phyloP scores from a whole-genome alignment of 2,888 invertebrate genomes.

The Cyrtodaria siliqua region DNA sequence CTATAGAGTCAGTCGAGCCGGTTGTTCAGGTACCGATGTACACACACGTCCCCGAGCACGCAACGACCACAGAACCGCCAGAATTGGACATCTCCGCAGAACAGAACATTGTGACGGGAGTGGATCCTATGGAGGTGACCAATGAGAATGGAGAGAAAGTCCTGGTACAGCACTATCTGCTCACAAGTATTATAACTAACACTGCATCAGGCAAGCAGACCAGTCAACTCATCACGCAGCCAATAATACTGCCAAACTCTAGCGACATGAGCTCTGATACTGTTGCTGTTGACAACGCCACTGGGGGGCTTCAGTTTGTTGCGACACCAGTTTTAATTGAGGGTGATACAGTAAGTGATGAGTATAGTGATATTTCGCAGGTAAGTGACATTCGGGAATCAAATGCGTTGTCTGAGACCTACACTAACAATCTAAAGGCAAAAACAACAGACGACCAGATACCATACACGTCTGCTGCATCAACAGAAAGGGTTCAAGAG shows the following conservation, averaged over 20 bases:
- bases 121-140: slow-evolving; percentile 2
- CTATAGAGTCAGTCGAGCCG: not conserved
- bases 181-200: slow-evolving; percentile 70
- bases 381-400: too few species aligned
- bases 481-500: too few species aligned
- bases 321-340: not conserved
- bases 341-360: not conserved
- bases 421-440: too few species aligned
- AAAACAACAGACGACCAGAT: too few species aligned
- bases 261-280: not conserved
- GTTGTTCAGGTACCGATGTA: slow-evolving; percentile 1
- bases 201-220: slow-evolving; percentile 65
- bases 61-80: not conserved
- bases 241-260: slow-evolving; percentile 42
- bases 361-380: not conserved
- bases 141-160: slow-evolving; percentile 54
- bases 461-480: too few species aligned
- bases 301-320: not conserved
- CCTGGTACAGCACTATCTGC: slow-evolving; percentile 67
- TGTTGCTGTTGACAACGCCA: not conserved
- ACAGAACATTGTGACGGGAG: too few species aligned
- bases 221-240: slow-evolving; percentile 59
- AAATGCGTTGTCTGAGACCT: too few species aligned
- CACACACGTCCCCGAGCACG: not conserved
- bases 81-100: too few species aligned